phyloP scores from a whole-genome alignment of 2,113 vertebrate genomes.

The Larimichthys crocea region DNA sequence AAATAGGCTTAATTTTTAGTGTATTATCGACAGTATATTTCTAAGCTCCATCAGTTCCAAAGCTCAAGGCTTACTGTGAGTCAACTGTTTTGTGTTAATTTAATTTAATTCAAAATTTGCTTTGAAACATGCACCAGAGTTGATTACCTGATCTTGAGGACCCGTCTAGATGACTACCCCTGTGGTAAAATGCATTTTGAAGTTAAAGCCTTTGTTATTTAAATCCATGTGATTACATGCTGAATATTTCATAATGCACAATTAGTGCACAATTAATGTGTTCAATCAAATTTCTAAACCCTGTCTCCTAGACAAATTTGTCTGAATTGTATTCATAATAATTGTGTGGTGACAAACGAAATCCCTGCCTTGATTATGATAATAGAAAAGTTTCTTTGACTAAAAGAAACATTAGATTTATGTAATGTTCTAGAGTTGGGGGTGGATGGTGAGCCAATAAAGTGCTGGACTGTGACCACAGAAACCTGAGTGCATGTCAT shows the following conservation, averaged over 20 bases:
- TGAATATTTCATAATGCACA: neutral
- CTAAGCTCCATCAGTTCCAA: neutral
- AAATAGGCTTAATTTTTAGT: neutral
- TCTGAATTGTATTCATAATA: no score
- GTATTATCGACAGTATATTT: neutral
- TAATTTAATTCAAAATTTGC: neutral
- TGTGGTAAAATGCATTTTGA: neutral
- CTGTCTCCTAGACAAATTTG: no score
- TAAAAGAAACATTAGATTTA: no score
- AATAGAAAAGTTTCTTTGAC: no score
- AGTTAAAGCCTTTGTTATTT: neutral
- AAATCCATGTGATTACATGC: neutral
- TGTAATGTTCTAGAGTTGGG: no score
- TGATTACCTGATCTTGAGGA: neutral
- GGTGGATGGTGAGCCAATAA: no score
- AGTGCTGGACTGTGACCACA: no score
- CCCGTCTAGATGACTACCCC: neutral
- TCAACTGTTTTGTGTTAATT: neutral
- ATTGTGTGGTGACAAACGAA: no score
- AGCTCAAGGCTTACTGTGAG: neutral
- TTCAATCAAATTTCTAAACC: neutral
- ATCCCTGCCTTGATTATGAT: no score
- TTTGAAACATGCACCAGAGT: neutral
- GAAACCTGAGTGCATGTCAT: no score
- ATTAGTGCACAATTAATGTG: neutral